Conservation (phyloP, 2,888 invertebrate species). For the Polyploca ridens region DNA sequence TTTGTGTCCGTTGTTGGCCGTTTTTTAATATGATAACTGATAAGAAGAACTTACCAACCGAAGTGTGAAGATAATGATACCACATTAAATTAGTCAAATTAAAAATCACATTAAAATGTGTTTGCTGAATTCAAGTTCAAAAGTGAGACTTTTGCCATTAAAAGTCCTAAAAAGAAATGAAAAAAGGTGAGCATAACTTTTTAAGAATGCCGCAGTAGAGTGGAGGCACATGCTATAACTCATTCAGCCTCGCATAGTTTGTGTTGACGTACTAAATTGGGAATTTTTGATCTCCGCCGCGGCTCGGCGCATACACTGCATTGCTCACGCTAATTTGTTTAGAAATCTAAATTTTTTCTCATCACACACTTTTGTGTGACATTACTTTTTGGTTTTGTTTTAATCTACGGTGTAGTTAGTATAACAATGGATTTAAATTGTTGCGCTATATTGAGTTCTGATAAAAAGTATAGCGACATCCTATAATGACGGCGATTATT, state of each 20-base stretch:
- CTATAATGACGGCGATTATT: too few relatives aligned
- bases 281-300: constrained; percentile 56
- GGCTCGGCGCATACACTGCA: constrained; percentile 46
- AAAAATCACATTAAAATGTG: not conserved
- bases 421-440: too few relatives aligned
- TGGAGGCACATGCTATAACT: constrained; percentile 44
- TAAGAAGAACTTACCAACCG: too few relatives aligned
- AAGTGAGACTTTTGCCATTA: constrained; percentile 6
- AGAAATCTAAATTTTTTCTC: constrained; percentile 50
- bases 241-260: constrained; percentile 57
- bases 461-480: too few relatives aligned
- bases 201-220: constrained; percentile 8
- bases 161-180: not conserved
- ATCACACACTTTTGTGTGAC: constrained; percentile 15
- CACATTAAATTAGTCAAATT: not conserved
- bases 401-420: not conserved
- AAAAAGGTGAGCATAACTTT: not conserved
- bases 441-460: too few relatives aligned
- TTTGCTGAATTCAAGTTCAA: not conserved
- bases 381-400: constrained; percentile 1
- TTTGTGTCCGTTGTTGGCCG: too few relatives aligned
- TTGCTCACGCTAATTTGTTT: constrained; percentile 64
- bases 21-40: too few relatives aligned
- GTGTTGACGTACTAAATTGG: constrained; percentile 53
- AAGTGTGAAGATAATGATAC: too few relatives aligned